Conservation (phyloP, 1,140 invertebrate species). For the Dysdera silvatica region DNA sequence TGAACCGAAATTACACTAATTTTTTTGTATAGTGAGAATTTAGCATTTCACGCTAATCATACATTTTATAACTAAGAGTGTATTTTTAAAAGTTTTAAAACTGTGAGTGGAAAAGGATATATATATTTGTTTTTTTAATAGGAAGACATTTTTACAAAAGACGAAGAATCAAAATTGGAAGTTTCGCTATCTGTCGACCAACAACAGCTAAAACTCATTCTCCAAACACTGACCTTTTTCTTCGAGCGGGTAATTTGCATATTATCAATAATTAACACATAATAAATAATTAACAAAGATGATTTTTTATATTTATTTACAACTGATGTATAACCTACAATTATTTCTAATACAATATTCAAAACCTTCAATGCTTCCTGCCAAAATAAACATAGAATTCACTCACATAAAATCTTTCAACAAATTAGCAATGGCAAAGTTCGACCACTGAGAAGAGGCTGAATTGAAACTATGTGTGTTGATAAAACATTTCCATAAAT, state of each 20-base stretch:
- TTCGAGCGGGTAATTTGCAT: conserved; percentile 28
- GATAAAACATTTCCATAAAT: too few relatives aligned
- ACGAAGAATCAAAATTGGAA: conserved; percentile 23
- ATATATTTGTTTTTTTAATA: background rate
- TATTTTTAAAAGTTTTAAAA: background rate
- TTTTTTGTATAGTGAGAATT: background rate
- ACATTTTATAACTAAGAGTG: background rate
- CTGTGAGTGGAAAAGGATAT: background rate
- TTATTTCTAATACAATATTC: too few relatives aligned
- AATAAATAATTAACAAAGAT: too few relatives aligned
- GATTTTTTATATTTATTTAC: too few relatives aligned
- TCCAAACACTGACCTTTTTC: conserved; percentile 24
- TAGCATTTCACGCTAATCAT: background rate
- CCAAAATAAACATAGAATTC: too few relatives aligned
- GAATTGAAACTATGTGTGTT: too few relatives aligned
- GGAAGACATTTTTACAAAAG: conserved; percentile 27
- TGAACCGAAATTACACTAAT: background rate
- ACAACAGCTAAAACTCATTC: conserved; percentile 19
- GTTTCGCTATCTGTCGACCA: conserved; percentile 19
- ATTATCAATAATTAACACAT: too few relatives aligned
- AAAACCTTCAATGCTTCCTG: too few relatives aligned
- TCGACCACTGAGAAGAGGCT: too few relatives aligned
- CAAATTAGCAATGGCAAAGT: too few relatives aligned
- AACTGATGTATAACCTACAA: too few relatives aligned
- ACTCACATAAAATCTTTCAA: too few relatives aligned